A percentile compares a stretch with the other conserved stretches of the same genome.
Evolutionary conservation across 1,140 invertebrate species (phyloP).

Genomic region (Pomacea maculata): DNA sequence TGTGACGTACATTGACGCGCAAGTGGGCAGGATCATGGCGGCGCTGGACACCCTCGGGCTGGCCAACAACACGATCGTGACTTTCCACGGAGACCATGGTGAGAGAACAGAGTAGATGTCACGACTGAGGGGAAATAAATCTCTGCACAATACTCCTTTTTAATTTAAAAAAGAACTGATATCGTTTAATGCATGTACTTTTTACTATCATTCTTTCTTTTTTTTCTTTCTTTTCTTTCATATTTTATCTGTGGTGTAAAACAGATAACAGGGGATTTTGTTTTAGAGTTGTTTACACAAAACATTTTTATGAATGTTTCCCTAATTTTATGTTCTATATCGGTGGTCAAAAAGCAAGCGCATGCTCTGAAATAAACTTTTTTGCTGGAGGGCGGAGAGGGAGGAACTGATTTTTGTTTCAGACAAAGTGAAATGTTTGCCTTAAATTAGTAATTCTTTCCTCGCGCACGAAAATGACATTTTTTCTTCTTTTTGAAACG

Average conservation of each 20-base stretch:
- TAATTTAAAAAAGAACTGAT: background rate
- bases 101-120: background rate
- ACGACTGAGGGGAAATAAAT: background rate
- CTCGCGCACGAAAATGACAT: too few relatives aligned
- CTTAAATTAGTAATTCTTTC: background rate
- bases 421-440: background rate
- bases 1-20: slow-evolving; percentile 34
- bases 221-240: background rate
- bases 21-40: slow-evolving; percentile 33
- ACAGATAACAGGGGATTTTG: background rate
- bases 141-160: background rate
- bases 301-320: background rate
- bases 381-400: too few relatives aligned
- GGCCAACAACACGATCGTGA: slow-evolving; percentile 39
- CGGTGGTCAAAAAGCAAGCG: too few relatives aligned
- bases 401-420: too few relatives aligned
- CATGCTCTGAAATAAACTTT: too few relatives aligned
- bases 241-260: background rate
- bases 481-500: too few relatives aligned
- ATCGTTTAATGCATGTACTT: background rate
- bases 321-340: background rate
- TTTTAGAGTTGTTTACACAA: background rate
- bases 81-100: slow-evolving; percentile 42
- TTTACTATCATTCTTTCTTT: background rate
- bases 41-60: slow-evolving; percentile 37